Evolutionary conservation across 2,113 vertebrate genomes (phyloP), one percentile per base, ranked within the genome.

Genomic region (Chitala chitala): DNA sequence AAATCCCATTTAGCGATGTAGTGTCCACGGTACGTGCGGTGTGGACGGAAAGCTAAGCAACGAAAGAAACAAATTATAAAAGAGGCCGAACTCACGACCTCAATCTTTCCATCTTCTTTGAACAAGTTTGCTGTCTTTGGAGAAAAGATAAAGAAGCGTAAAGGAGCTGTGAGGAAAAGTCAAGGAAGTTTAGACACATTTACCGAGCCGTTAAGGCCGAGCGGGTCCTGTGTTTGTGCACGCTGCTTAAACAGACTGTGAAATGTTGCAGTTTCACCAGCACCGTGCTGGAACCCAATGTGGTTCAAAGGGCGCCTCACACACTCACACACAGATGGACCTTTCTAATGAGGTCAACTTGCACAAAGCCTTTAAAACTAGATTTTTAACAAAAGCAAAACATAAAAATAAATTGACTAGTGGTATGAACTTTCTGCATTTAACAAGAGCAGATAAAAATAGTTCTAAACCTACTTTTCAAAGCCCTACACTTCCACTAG

Each of bases 1-100:
- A 75, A 71, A 73, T 78, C 71, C 75, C 66, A 71, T 78, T 68
- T 78, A 64, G 63, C 70, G 56, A 54, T 71, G 50, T 72, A 75
- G n/a, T 81, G 73, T 69, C 73, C 38, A 50, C 8, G 9, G 65
- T 71, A 72, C 68, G 36, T 69, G 69, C 56, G 73, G 40, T 15
- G 17, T 26, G 40, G 50, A 58, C 53, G 55, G 71, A 73, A 72
- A 65, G 76, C 46, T 59, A 75, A 76, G 68, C 51, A 31, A 40
- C 50, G 46, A 75, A 44, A 72, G 53, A 44, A 63, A 64, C 69
- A 51, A 70, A 73, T 77, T 77, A 70, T 54, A 75, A 73, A 77
- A 72, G 40, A 22, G 51, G 53, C 59, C 15, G 40, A 73, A 71
- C 75, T 65, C 44, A 54, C 48, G 64, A 74, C 56, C 69, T 65